phyloP scores from a whole-genome alignment of 2,888 invertebrate species.

The Gnatocerus cornutus region DNA sequence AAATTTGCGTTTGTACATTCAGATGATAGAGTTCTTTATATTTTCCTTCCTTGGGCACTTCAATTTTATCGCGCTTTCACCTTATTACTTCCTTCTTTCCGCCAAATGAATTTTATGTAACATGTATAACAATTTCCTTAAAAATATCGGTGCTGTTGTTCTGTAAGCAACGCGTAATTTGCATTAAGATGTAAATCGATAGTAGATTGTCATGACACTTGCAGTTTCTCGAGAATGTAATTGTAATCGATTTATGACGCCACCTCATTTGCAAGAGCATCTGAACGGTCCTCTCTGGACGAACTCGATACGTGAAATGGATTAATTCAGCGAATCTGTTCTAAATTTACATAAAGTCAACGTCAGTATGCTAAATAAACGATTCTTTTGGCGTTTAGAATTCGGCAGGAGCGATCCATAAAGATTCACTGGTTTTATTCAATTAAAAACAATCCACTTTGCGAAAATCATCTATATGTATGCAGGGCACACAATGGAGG shows the following conservation, averaged over 20 bases:
- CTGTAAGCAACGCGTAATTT: not conserved
- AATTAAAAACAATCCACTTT: constrained; percentile 2
- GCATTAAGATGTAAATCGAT: constrained; percentile 24
- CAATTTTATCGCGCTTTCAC: not conserved
- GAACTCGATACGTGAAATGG: constrained; percentile 15
- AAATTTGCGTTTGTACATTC: no score
- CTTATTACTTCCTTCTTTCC: not conserved
- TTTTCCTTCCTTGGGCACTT: not conserved
- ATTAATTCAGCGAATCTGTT: constrained; percentile 29
- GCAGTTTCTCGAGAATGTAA: constrained; percentile 37
- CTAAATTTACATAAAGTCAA: constrained; percentile 17
- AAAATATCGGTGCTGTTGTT: not conserved
- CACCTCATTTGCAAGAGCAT: constrained; percentile 34
- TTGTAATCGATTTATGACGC: constrained; percentile 37
- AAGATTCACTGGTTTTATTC: not conserved
- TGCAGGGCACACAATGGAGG: no score
- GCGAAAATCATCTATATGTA: not conserved
- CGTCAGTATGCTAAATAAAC: constrained; percentile 7
- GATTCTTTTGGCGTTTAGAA: constrained; percentile 3
- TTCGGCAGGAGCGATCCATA: not conserved
- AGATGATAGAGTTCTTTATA: no score
- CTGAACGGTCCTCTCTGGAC: constrained; percentile 17
- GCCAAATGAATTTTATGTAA: not conserved
- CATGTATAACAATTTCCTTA: not conserved
- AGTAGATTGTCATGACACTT: constrained; percentile 24